Evolutionary conservation across 2,888 invertebrate species (phyloP), one percentile per base, ranked within the genome.

Genomic region (Venustoraphidia nigricollis): DNA sequence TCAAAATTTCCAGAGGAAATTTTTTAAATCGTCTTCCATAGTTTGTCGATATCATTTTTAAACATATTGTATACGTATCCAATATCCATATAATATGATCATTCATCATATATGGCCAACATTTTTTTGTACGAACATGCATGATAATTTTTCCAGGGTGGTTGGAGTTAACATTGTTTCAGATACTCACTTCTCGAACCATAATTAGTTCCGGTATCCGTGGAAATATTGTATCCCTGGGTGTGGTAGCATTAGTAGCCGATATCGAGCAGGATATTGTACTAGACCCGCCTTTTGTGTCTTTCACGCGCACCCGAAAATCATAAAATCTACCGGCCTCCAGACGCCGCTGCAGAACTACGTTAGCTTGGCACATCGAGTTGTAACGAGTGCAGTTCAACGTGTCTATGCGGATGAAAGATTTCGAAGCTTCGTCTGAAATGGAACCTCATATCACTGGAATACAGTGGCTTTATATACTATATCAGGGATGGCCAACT

Each of bases 281-380:
- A 55, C 81, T 77, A 61, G 78, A 78, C 56, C 83, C 79, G 14
- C 89, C 88, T 60, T 81, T 79, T 52, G 86, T 82, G 69, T 88
- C 89, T 57, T 77, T 57, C 9, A 65, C 62, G 40, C 69, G 67
- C 47, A 78, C 71, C 53, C 81, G 75, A 67, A 88, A 89, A 70
- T 89, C 88, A 66, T 89, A 86, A 59, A 83, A 82, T 51, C 88
- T 77, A n/a, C 86, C 87, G 0, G 83, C 77, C 64, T 85, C 84
- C 57, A 92, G 68, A 53, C 82, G 73, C 57, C 82, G 75, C 54
- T 81, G 77, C 53, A 92, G 71, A 54, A 88, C 76, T 56, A 92
- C 82, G 66, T 91, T 90, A 49, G 90, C 90, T 66, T 90, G 88
- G 67, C 91, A 91, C 58, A 88, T 82, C 46, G 87, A 87, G 70